A percentile compares a stretch with the other conserved stretches of the same genome.
Conservation (phyloP, 2,113 vertebrate genomes). For the Phrynocephalus versicolor region DNA sequence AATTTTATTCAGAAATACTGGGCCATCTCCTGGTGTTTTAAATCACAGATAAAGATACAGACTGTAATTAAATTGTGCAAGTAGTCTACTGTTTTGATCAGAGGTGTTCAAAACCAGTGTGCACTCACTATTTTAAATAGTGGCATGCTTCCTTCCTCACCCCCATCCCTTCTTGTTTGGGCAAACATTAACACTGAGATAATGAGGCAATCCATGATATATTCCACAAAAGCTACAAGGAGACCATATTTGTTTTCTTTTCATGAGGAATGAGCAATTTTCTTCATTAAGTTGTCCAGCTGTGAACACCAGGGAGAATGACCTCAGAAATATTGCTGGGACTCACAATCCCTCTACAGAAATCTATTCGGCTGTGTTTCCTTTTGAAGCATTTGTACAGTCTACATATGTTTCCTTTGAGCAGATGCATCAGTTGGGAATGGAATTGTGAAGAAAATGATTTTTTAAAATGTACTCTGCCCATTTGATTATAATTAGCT, state of each 20-base stretch:
- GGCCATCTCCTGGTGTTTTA: no score
- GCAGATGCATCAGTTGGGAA: slow-evolving; percentile 42
- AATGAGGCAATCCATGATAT: neutral
- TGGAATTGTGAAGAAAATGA: slow-evolving; percentile 31
- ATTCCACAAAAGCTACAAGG: neutral
- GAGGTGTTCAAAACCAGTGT: neutral
- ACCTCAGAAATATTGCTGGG: neutral
- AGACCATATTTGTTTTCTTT: neutral
- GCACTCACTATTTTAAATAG: neutral
- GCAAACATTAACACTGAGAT: neutral
- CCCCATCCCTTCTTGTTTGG: neutral
- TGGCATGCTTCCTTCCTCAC: neutral
- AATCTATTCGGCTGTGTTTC: slow-evolving; percentile 17
- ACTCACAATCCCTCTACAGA: slow-evolving; percentile 5
- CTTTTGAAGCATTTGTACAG: slow-evolving; percentile 36
- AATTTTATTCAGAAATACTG: no score
- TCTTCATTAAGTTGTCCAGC: neutral
- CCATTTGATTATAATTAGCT: slow-evolving; percentile 69
- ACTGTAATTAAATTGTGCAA: neutral
- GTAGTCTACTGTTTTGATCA: neutral
- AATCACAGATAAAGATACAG: no score
- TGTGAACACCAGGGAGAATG: slow-evolving; percentile 9
- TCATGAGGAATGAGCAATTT: slow-evolving; percentile 1
- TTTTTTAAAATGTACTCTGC: slow-evolving; percentile 47
- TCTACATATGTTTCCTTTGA: slow-evolving; percentile 41